Base-by-base conservation (phyloP, 2,113 vertebrate genomes). In the Vulpes ferrilata region DNA sequence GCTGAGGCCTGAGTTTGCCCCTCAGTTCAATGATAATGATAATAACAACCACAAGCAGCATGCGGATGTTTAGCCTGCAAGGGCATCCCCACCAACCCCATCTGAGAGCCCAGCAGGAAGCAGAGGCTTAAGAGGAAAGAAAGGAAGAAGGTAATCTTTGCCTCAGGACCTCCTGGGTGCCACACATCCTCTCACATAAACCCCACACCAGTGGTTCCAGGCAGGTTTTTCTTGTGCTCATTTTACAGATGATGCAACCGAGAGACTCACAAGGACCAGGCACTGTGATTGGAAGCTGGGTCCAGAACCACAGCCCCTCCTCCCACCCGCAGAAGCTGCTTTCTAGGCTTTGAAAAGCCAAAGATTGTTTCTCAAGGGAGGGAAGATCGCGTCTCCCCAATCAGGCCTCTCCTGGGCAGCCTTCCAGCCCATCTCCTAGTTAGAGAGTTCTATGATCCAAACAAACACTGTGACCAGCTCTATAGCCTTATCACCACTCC, bases 171-270 rank as follows among this genome's bases (percentile, higher is more conserved):
- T 59, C 17, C 43, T 20, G 8, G 1, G 48, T 12, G 8, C 35
- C 0, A 0, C 32, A 1, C 1, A 3, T 25, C 69, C 22, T 17
- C 22, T 30, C 20, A 12, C 4, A 0, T 7, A n/a, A 73, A 38
- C 53, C 3, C 22, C 35, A 38, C 15, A 51, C 32, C 23, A 27
- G 11, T 11, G 51, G 53, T 84, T 60, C 16, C 22, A 10, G 10
- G 57, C 3, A 11, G 35, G n/a, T 30, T 85, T 82, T 65, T n/a
- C 73, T 91, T 13, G 0, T 2, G 22, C 19, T 57, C 16, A 12
- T 87, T 89, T 53, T 69, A 80, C 22, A 30, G 65, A 53, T 11
- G 62, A 83, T 35, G 51, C n/a, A 59, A 35, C 53, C 22, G 27
- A 82, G 83, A 59, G 83, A 59, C 20, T 81, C 78, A 55, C 57